A percentile compares a stretch with the other conserved stretches of the same genome.
These are phyloP conservation scores for Manis pentadactyla DNA, from an alignment of 2,797 vertebrate species.

Conservation along the genomic window DNA sequence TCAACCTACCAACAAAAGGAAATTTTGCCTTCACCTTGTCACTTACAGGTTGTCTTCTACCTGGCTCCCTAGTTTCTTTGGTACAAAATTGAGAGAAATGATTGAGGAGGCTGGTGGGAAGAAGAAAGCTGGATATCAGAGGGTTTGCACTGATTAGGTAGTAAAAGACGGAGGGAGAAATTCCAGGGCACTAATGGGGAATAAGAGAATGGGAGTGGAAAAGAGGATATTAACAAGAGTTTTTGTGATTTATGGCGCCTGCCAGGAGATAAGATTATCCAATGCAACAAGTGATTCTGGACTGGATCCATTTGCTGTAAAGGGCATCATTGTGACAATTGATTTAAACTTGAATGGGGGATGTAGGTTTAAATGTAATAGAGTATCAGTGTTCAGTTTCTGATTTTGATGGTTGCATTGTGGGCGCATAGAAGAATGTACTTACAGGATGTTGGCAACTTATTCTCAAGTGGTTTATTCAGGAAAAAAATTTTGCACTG, in stretches of 20 bases:
- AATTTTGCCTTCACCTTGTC: not conserved
- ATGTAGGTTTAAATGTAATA: too few species aligned
- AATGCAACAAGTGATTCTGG: not conserved
- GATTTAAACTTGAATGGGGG: not conserved
- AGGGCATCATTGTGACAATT: not conserved
- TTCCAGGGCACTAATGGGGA: not conserved
- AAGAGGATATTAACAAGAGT: not conserved
- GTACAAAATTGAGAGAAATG: not conserved
- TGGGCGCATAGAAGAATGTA: not conserved
- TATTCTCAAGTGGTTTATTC: not conserved
- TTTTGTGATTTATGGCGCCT: not conserved
- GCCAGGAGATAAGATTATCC: not conserved
- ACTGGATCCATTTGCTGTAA: not conserved
- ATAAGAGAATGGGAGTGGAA: not conserved
- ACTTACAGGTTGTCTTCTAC: not conserved
- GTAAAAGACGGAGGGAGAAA: not conserved
- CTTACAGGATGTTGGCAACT: not conserved
- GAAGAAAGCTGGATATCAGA: not conserved
- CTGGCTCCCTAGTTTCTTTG: not conserved
- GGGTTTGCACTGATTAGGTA: not conserved
- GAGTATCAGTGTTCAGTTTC: not conserved
- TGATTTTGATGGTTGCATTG: not conserved
- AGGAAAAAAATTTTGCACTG: not conserved
- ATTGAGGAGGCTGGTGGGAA: not conserved
- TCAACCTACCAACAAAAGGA: not conserved